A percentile compares a stretch with the other conserved stretches of the same genome.
Conservation (phyloP, 2,113 vertebrate species). For the Carassius carassius region DNA sequence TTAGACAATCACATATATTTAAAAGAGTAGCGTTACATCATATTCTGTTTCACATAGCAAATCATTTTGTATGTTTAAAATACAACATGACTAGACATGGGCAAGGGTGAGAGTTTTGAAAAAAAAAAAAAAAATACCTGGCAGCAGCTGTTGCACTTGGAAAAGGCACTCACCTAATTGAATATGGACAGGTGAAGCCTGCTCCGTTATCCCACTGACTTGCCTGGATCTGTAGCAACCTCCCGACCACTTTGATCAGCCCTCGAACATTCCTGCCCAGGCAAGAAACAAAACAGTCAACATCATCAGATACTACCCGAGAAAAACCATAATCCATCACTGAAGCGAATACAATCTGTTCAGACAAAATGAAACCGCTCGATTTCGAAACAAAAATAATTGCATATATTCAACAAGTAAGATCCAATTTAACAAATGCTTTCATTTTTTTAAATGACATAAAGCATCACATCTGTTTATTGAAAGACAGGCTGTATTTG, state of each 20-base stretch:
- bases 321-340: neutral
- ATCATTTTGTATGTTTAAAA: neutral
- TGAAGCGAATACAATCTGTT: neutral
- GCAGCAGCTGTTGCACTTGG: slow-evolving; percentile 1
- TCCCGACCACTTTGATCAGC: slow-evolving; percentile 84
- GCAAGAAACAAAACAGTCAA: slow-evolving; percentile 31
- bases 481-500: neutral
- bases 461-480: neutral
- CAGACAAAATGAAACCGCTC: neutral
- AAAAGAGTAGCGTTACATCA: neutral
- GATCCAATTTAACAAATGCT: neutral
- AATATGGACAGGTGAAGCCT: slow-evolving; percentile 76
- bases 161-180: slow-evolving; percentile 78
- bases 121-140: neutral
- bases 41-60: neutral
- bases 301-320: neutral
- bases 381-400: neutral
- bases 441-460: neutral
- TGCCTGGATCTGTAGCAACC: slow-evolving; percentile 85
- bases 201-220: slow-evolving; percentile 64
- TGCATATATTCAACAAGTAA: neutral
- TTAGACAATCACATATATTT: neutral
- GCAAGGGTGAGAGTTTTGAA: neutral
- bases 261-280: slow-evolving; percentile 84
- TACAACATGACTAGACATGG: neutral